Base-by-base conservation (phyloP, 2,797 vertebrate genomes). In the Anguilla megastoma region DNA sequence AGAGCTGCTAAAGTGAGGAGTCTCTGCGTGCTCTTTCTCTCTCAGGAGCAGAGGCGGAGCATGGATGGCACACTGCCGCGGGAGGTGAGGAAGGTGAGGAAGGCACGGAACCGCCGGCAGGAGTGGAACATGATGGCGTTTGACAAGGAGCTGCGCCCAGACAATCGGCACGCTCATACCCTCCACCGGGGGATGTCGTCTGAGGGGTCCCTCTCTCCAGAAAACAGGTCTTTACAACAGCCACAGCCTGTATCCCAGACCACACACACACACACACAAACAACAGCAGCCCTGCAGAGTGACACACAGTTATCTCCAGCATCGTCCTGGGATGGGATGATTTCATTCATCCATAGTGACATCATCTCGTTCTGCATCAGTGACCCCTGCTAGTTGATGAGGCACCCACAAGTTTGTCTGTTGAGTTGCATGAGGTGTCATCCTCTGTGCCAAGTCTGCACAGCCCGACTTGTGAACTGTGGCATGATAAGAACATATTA, bases 51-150 rank as follows among this genome's bases (percentile, higher is more conserved):
- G 96, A 98, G 97, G 86, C 97, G 97, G 86, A 95, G 95, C 90
- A 96, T 99, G 94, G 99, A 99, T 87, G 98, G 98, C 91, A 99
- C 98, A 2, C 94, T 99, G 88, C 98, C 98, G 92, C 97, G 99
- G 89, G 98, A 99, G 96, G 98, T 99, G 93, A 99, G 99, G 97
- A 99, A 99, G 94, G 98, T 99, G 93, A 97, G 99, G 89, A 99
- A 99, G 96, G 99, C 99, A 69, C 97, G 98, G 88, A 99, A 99
- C 96, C 98, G 99, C 93, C 97, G 98, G n/a, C 98, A 99, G 94
- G 99, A 99, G 93, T 99, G 99, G 99, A 99, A 98, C 94, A 99
- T 99, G 97, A 98, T 99, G 98, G 99, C 99, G 9, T 97, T 99
- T 94, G 99, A 99, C 95, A 99, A 99, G 95, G 98, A 99, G 95